These are phyloP conservation scores for Pseudochirops corinnae DNA, from an alignment of 2,797 vertebrate genomes.

Conservation along the genomic window DNA sequence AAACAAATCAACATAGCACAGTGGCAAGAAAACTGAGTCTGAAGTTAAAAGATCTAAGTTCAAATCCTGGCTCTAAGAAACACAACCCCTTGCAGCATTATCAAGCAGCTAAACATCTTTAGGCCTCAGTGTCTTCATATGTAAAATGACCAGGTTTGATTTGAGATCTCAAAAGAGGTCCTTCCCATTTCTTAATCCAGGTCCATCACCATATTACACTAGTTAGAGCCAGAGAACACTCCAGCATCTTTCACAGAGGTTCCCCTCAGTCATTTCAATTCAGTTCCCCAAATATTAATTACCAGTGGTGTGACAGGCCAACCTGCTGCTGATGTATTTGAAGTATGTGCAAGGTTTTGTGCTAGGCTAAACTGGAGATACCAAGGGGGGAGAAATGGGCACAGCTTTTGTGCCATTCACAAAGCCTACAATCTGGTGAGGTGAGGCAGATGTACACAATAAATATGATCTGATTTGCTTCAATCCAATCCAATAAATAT, in stretches of 20 bases:
- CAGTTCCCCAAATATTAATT: not conserved
- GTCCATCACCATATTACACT: not conserved
- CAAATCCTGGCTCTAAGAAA: not conserved
- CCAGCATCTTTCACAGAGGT: not conserved
- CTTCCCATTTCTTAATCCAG: not conserved
- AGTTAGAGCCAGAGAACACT: not conserved
- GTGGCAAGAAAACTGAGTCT: not conserved
- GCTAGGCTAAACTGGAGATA: not conserved
- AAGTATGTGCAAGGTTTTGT: not conserved
- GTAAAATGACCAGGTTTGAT: not conserved
- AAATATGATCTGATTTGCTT: not conserved
- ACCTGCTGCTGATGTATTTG: not conserved
- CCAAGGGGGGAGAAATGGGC: not conserved
- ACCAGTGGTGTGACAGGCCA: not conserved
- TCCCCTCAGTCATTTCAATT: not conserved
- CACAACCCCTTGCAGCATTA: not conserved
- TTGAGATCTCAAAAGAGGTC: not conserved
- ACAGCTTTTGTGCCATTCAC: not conserved
- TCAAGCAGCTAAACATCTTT: not conserved
- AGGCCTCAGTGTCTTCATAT: not conserved
- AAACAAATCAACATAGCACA: not conserved
- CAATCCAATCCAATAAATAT: not conserved
- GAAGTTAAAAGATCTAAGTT: not conserved
- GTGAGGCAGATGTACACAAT: not conserved
- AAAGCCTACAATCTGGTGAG: not conserved